Evolutionary conservation across 2,888 invertebrate species (phyloP).

Genomic region (Drosophila multiciliata): DNA sequence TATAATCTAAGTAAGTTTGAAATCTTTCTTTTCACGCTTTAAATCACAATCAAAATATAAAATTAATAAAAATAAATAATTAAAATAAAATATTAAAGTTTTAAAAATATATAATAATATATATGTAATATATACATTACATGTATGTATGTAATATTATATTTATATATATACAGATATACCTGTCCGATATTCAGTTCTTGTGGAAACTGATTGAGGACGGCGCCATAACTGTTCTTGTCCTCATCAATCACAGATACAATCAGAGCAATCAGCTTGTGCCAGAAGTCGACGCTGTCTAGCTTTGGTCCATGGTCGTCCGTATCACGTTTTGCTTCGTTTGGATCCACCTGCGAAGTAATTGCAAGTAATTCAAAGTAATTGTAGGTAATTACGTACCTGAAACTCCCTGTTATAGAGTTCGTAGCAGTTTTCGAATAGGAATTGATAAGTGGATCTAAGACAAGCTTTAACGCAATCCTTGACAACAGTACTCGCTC

Average conservation of each 20-base stretch:
- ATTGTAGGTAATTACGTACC: slow-evolving; percentile 84
- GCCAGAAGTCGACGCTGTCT: slow-evolving; percentile 99
- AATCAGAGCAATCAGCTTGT: slow-evolving; percentile 97
- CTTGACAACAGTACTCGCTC: slow-evolving; percentile 99
- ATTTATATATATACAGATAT: slow-evolving; percentile 43
- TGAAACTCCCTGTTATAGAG: slow-evolving; percentile 97
- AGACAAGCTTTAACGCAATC: slow-evolving; percentile 99
- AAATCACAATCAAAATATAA: not conserved
- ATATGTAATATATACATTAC: not conserved
- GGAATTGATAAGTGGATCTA: slow-evolving; percentile 99
- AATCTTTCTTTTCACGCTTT: not conserved
- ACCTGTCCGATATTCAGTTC: slow-evolving; percentile 99
- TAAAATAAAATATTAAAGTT: no score
- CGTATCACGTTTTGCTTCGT: slow-evolving; percentile 94
- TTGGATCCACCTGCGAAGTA: slow-evolving; percentile 90
- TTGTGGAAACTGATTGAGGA: slow-evolving; percentile 99
- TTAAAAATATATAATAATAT: no score
- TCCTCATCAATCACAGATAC: slow-evolving; percentile 99
- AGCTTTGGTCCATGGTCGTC: slow-evolving; percentile 94
- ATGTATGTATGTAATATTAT: not conserved
- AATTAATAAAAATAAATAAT: not conserved
- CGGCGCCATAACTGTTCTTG: slow-evolving; percentile 98
- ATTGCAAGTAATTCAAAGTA: slow-evolving; percentile 20
- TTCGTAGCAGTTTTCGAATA: slow-evolving; percentile 99
- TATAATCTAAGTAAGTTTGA: not conserved